Evolutionary conservation across 2,113 vertebrate genomes (phyloP).

Genomic region (Nematolebias whitei): DNA sequence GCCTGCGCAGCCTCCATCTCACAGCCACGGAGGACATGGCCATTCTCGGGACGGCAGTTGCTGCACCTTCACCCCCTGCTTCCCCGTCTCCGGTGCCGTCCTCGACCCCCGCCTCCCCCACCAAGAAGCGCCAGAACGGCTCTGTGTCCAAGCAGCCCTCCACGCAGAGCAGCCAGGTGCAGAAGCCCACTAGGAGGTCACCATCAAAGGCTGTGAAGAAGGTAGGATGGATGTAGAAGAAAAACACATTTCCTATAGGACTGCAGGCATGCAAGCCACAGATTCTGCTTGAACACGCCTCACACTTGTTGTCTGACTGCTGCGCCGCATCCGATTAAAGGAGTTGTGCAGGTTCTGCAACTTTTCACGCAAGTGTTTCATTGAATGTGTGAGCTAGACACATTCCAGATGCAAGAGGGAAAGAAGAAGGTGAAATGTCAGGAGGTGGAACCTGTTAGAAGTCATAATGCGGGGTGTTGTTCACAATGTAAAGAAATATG

Average conservation of each 20-base stretch:
- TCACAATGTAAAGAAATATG: slow-evolving; percentile 15
- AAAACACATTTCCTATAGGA: slow-evolving; percentile 7
- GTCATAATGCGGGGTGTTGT: not conserved
- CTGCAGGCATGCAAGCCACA: slow-evolving; percentile 42
- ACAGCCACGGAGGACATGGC: slow-evolving; percentile 90
- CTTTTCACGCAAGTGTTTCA: slow-evolving; percentile 9
- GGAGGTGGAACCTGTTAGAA: slow-evolving; percentile 25
- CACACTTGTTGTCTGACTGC: slow-evolving; percentile 33
- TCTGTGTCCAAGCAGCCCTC: slow-evolving; percentile 82
- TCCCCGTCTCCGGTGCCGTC: slow-evolving; percentile 52
- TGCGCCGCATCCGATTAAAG: slow-evolving; percentile 26
- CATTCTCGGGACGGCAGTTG: slow-evolving; percentile 39
- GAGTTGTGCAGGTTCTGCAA: slow-evolving; percentile 23
- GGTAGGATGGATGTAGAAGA: slow-evolving; percentile 73
- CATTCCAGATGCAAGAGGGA: slow-evolving; percentile 53
- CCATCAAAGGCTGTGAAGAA: slow-evolving; percentile 83
- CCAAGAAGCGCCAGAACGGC: slow-evolving; percentile 78
- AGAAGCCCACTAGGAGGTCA: slow-evolving; percentile 81
- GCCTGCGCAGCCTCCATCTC: slow-evolving; percentile 86
- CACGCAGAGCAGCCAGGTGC: slow-evolving; percentile 62
- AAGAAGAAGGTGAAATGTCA: slow-evolving; percentile 26
- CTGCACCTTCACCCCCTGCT: slow-evolving; percentile 14
- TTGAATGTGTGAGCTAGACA: slow-evolving; percentile 12
- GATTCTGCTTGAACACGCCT: slow-evolving; percentile 19
- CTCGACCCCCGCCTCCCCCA: slow-evolving; percentile 33